Base-by-base conservation (phyloP, 2,888 invertebrate species). In the Caenorhabditis sp. region DNA sequence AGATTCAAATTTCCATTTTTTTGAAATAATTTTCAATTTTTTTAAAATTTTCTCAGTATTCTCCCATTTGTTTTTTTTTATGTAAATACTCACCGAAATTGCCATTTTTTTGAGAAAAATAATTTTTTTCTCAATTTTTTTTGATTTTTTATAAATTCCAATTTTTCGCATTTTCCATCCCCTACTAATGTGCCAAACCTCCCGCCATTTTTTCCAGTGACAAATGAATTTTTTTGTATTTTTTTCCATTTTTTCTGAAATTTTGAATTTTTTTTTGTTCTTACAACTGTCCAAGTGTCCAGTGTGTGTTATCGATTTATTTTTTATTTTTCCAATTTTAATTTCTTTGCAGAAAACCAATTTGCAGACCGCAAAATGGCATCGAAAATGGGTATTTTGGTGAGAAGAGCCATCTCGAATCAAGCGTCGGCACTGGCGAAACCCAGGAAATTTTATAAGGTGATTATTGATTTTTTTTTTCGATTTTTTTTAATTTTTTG, bases 271-370 rank as follows among this genome's bases (percentile, higher is more conserved):
- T 28, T 60, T 60, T 60, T 60, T 40, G 22, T 35, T 35, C 26
- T 53, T 1, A 24, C 24, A 60, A 60, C 60, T 60, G 60, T 60
- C 60, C 60, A n/a, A 40, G 15, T 60, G 60, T 60, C 40, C 60
- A 60, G 60, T 60, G 37, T 40, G 55, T 55, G 26, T 55, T 55
- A 55, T 55, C 55, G 55, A 55, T n/a, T n/a, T 28, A 22, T 55
- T 26, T 32, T 18, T 35, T 9, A 32, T 56, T 56, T 56, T 56
- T 32, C 20, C 2, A 55, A n/a, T 55, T 28, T 24, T 13, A n/a
- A 37, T 44, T 61, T 44, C n/a, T 37, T 22, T 9, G 9, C 15
- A 22, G 35, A 15, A 28, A 37, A 15, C 3, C 15, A 44, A 22
- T 51, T 51, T 18, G 4, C n/a, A 18, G 40, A 15, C 5, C 56